Conservation (phyloP, 37 sponge, comb jelly and placozoan genomes). For the Spongilla lacustris region DNA sequence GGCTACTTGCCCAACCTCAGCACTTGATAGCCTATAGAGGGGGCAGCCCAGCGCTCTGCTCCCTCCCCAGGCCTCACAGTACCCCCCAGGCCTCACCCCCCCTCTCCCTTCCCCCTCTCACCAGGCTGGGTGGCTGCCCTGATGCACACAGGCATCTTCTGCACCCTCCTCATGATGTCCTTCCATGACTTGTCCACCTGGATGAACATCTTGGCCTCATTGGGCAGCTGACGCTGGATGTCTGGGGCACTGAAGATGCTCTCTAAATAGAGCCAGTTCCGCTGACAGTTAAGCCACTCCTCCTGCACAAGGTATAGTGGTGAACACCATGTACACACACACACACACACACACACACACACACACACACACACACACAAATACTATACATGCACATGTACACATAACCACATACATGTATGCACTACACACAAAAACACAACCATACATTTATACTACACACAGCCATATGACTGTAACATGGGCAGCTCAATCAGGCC, state of each 20-base stretch:
- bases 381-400: neutral
- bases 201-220: conserved; percentile 96
- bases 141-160: conserved; percentile 85
- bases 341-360: neutral
- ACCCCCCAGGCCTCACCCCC: too few species aligned
- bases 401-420: neutral
- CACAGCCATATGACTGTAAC: too few species aligned
- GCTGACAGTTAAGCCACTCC: conserved; percentile 94
- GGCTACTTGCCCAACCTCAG: too few species aligned
- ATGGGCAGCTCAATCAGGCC: too few species aligned
- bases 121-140: conserved; percentile 89
- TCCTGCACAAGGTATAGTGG: conserved; percentile 54
- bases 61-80: too few species aligned
- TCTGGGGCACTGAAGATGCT: conserved; percentile 99
- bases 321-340: neutral
- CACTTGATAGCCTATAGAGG: too few species aligned
- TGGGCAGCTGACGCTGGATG: conserved; percentile 97
- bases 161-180: conserved; percentile 92
- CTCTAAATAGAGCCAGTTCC: conserved; percentile 98
- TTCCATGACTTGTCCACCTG: conserved; percentile 99
- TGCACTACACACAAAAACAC: neutral
- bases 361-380: neutral
- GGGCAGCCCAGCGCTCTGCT: too few species aligned
- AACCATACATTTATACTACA: too few species aligned
- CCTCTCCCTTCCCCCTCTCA: neutral